Conservation (phyloP, 2,888 invertebrate genomes). For the Conops quadrifasciatus region DNA sequence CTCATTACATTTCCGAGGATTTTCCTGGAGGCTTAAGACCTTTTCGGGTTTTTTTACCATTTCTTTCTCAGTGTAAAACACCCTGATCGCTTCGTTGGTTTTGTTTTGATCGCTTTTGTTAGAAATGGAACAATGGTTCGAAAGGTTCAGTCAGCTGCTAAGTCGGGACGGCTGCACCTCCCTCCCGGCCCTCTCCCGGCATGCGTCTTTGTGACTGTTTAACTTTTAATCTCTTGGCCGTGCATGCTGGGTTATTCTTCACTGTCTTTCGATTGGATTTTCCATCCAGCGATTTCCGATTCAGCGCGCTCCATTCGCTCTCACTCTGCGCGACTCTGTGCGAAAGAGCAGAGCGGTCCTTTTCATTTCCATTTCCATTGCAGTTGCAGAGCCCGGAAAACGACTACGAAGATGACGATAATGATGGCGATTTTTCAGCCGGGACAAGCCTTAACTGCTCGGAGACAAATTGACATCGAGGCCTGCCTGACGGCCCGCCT, state of each 20-base stretch:
- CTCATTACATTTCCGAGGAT: too few relatives aligned
- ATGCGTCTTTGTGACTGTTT: slow-evolving; percentile 10
- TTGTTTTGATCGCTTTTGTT: not conserved
- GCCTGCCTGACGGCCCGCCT: not conserved
- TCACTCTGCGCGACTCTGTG: not conserved
- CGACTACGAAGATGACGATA: not conserved
- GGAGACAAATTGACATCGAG: slow-evolving; percentile 32
- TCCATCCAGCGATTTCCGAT: slow-evolving; percentile 22
- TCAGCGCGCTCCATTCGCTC: not conserved
- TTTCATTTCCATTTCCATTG: too few relatives aligned
- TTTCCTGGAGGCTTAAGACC: too few relatives aligned
- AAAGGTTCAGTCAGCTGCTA: slow-evolving; percentile 13
- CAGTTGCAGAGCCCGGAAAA: slow-evolving; percentile 6
- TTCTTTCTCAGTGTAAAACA: not conserved
- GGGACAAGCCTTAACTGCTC: slow-evolving; percentile 16
- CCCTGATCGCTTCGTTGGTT: not conserved
- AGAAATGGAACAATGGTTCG: not conserved
- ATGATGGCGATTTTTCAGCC: not conserved
- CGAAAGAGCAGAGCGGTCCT: not conserved
- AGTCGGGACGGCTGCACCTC: not conserved
- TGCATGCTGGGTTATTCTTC: not conserved
- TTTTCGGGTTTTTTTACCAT: not conserved
- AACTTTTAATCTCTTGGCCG: not conserved
- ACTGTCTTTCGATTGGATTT: not conserved
- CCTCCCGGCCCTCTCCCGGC: not conserved